Evolutionary conservation across 2,113 vertebrate genomes (phyloP), one percentile per base, ranked within the genome.

Genomic region (Motacilla tschutschensis): DNA sequence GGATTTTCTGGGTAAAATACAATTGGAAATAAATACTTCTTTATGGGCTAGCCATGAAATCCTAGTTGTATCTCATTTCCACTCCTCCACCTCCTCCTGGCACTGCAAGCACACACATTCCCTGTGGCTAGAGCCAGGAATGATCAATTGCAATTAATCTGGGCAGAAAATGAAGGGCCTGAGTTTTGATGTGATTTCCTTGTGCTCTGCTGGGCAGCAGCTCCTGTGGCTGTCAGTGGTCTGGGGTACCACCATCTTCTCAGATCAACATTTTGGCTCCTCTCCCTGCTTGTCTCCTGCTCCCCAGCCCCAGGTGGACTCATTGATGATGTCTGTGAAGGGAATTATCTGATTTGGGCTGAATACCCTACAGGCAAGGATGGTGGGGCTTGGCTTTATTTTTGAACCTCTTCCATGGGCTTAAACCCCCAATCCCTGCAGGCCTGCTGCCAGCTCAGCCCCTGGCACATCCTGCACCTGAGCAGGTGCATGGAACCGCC

Each of bases 141-240:
- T 29, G 55, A 88, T 90, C 91, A 50, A 82, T 74, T 70, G 64
- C 53, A 69, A 73, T 92, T 87, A 87, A 84, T 90, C 57, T 66
- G 79, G 53, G 67, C 72, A 93, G 79, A 78, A 91, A 88, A 87
- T 36, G 47, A 88, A 84, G 69, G 79, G 33, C 31, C 22, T 59
- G 84, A 76, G 17, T 85, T 92, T 51, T 70, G 81, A 44, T 87
- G 72, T 17, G 89, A 82, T 88, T 90, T 87, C 64, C 48, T 63
- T 1, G 0, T 91, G 91, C 79, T 88, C n/a, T 75, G 38, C 81
- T 84, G 84, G 75, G 75, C 87, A 84, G 71, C 71, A 87, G 81
- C 84, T 79, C 50, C 58, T 26, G 25, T 75, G 63, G 53, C 41
- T 79, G 25, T 21, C 31, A 50, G 58, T 1, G 0, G 6, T 64